phyloP scores from a whole-genome alignment of 1,140 invertebrate species.

The Coenobita brevimanus region DNA sequence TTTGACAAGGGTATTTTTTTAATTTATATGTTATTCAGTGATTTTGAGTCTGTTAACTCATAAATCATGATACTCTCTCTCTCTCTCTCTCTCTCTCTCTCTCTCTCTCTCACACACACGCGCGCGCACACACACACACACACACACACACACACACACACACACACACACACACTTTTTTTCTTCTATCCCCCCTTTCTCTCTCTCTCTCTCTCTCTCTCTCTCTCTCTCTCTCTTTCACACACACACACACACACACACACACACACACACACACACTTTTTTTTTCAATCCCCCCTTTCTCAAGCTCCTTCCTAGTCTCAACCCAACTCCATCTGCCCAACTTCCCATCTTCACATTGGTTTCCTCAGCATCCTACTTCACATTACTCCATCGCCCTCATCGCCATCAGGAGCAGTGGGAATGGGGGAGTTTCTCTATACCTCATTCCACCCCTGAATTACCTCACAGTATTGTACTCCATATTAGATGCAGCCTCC shows the following conservation, averaged over 20 bases:
- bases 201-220: conserved; percentile 39
- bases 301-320: not conserved
- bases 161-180: conserved; percentile 13
- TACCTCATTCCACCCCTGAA: too few species aligned
- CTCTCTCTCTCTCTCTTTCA: conserved; percentile 39
- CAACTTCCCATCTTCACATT: not conserved
- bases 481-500: too few species aligned
- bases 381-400: too few species aligned
- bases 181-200: not conserved
- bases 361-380: not conserved
- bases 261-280: not conserved
- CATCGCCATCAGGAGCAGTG: too few species aligned
- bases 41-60: not conserved
- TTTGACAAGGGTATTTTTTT: too few species aligned
- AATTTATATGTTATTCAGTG: not conserved
- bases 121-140: not conserved
- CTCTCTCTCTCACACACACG: conserved; percentile 5
- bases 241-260: conserved; percentile 10
- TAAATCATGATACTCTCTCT: not conserved
- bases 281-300: too few species aligned
- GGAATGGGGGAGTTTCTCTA: too few species aligned
- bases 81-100: conserved; percentile 1
- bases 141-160: conserved; percentile 1
- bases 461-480: too few species aligned
- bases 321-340: not conserved